phyloP scores from a whole-genome alignment of 1,140 invertebrate genomes.

The Panagrolaimus sp. region DNA sequence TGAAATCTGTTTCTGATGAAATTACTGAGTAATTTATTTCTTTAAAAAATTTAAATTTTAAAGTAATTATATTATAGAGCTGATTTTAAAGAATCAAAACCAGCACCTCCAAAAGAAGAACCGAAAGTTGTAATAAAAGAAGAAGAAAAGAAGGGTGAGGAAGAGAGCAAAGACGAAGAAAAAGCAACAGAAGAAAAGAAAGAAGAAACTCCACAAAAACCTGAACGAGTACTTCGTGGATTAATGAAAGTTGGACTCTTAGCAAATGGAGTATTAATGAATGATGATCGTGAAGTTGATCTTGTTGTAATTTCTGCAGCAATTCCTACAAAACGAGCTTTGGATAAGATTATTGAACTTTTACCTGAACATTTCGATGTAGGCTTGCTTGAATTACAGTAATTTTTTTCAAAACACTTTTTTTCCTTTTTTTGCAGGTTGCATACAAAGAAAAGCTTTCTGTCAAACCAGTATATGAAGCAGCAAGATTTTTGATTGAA shows the following conservation, averaged over 20 bases:
- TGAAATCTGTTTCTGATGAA: conserved; percentile 58
- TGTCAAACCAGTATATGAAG: conserved; percentile 13
- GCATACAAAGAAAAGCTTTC: conserved; percentile 18
- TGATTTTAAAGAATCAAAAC: conserved; percentile 14
- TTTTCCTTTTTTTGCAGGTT: conserved; percentile 20
- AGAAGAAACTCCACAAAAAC: too few species aligned
- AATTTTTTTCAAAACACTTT: background rate
- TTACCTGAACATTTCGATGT: conserved; percentile 73
- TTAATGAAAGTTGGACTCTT: conserved; percentile 92
- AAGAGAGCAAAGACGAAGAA: too few species aligned
- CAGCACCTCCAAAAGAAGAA: background rate
- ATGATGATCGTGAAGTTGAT: conserved; percentile 80
- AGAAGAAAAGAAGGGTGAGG: conserved; percentile 5
- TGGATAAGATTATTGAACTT: conserved; percentile 77
- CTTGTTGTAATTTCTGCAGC: conserved; percentile 88
- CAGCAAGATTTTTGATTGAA: conserved; percentile 21
- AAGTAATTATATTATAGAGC: background rate
- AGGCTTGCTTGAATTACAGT: background rate
- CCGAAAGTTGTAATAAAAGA: conserved; percentile 25
- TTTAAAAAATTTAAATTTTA: conserved; percentile 5
- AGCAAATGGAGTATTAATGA: conserved; percentile 83
- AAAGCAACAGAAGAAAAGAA: too few species aligned
- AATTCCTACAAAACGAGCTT: conserved; percentile 78
- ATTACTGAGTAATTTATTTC: conserved; percentile 29
- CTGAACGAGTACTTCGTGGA: conserved; percentile 75